Percentiles rank a stretch among this genome's conserved stretches.
These are phyloP conservation scores for Aplysia californica DNA, from an alignment of 1,140 invertebrate genomes.

Conservation along the genomic window DNA sequence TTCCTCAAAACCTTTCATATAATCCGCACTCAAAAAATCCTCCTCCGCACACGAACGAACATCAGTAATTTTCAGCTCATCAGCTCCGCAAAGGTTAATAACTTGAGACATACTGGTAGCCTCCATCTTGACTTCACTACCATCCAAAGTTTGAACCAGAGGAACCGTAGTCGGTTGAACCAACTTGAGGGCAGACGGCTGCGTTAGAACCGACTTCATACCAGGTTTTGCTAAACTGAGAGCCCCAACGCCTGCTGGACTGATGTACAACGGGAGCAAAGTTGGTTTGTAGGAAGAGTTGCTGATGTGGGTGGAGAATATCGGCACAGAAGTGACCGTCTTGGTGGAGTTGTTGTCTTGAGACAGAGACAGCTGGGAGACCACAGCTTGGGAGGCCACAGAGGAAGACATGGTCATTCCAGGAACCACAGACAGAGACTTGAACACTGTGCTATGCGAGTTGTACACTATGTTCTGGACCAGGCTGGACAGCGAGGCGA, in stretches of 20 bases:
- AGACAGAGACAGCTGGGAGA: not conserved
- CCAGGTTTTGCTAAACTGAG: not conserved
- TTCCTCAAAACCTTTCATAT: not conserved
- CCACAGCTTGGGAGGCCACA: not conserved
- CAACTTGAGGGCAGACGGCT: not conserved
- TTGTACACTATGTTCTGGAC: constrained; percentile 22
- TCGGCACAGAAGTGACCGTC: not conserved
- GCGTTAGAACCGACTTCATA: not conserved
- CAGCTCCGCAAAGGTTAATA: not conserved
- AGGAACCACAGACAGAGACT: not conserved
- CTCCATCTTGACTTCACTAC: not conserved
- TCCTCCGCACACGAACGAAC: not conserved
- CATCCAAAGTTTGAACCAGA: not conserved
- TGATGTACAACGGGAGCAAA: not conserved
- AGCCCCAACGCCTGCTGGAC: not conserved
- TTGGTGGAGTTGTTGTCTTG: too few relatives aligned
- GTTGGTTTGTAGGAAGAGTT: not conserved
- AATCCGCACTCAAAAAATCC: not conserved
- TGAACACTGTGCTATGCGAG: not conserved
- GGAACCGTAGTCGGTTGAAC: not conserved
- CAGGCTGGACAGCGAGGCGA: constrained; percentile 17
- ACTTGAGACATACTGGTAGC: not conserved
- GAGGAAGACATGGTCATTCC: too few relatives aligned
- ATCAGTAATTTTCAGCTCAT: not conserved
- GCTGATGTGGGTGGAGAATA: too few relatives aligned